Base-by-base conservation (phyloP, 1,140 invertebrate species). In the Choristoneura fumiferana region DNA sequence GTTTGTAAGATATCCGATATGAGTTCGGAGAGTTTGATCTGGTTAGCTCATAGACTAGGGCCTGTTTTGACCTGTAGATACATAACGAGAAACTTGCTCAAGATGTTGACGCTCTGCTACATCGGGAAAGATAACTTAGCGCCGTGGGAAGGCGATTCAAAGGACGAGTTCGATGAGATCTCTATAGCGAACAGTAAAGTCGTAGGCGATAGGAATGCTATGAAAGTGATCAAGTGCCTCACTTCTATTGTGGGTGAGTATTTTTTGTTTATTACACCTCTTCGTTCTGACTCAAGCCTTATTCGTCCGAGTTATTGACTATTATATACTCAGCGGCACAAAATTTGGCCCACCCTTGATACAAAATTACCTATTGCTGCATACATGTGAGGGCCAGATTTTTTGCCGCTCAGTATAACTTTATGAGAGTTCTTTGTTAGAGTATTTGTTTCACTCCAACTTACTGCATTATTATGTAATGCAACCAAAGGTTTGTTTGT, bases 41-140 rank as follows among this genome's bases (percentile, higher is more conserved):
- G 97, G 97, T 78, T 99, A 14, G 94, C 96, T 0, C 96, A 98
- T 89, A 92, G 97, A 66, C 87, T 99, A n/a, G 98, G 98, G 0
- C 98, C 98, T 0, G 96, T 99, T 17, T 90, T 99, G 4, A 98
- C 97, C 1, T 96, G 97, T 10, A 93, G 95, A 66, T 95, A 96
- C 90, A 91, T 99, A 15, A 96, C 97, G 0, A 91, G 96, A 37
- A 99, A 99, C 91, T 90, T 99, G 35, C 88, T 99, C 2, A 93
- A 97, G 67, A 98, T 99, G 95, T 86, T 99, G 9, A 96, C 96
- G 0, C 85, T 99, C 0, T 99, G 98, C 84, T 99, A 98, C 78
- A 93, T 96, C 15, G 96, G 96, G 0, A 92, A 93, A 70, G 95
- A 97, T 62, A 96, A 96, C 84, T 88, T 97, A 12, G 76, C 91